Evolutionary conservation across 2,888 invertebrate genomes (phyloP).

Genomic region (Masnerella sp.): DNA sequence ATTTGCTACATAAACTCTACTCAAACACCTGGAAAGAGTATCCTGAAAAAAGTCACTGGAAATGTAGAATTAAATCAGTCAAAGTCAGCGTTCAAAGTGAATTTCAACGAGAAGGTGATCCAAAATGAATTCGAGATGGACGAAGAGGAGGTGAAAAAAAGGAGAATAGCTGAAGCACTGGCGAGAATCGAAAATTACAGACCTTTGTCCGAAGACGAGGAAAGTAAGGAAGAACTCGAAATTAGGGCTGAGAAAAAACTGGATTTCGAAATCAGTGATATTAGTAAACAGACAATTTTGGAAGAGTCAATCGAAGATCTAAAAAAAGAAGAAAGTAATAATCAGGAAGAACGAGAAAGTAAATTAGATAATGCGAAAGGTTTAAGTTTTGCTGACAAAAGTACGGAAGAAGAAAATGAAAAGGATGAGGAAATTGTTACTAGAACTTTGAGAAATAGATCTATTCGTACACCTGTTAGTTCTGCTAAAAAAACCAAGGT

Average conservation of each 20-base stretch:
- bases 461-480: not conserved
- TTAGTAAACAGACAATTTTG: not conserved
- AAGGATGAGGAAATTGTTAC: not conserved
- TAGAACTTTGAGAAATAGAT: not conserved
- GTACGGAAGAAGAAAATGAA: not conserved
- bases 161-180: not conserved
- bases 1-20: slow-evolving; percentile 68
- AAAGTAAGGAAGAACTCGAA: not conserved
- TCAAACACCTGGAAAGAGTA: slow-evolving; percentile 73
- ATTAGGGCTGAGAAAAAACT: not conserved
- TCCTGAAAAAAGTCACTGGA: slow-evolving; percentile 67
- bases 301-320: not conserved
- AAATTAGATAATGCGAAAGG: no score
- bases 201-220: not conserved
- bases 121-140: slow-evolving; percentile 58
- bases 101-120: slow-evolving; percentile 68
- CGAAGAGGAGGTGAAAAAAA: slow-evolving; percentile 12
- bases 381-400: no score
- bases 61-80: slow-evolving; percentile 11
- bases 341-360: no score
- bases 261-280: not conserved
- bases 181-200: not conserved
- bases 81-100: slow-evolving; percentile 69
- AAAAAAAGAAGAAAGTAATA: no score
- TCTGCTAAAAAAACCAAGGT: not conserved